phyloP scores from a whole-genome alignment of 1,140 invertebrate species.

The Drosophila pectinifera region DNA sequence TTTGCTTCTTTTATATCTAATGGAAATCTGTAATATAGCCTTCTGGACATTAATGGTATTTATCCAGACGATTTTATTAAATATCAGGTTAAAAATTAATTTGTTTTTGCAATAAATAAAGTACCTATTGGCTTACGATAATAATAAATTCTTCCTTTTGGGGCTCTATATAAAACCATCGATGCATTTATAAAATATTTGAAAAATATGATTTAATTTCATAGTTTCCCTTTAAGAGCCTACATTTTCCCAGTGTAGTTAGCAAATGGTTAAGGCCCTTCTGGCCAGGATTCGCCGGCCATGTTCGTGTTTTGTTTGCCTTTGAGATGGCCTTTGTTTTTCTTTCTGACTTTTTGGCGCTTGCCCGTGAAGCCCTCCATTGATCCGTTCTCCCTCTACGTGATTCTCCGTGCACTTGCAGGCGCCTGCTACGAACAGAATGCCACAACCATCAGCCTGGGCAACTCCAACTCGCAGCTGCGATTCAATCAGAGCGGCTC shows the following conservation, averaged over 20 bases:
- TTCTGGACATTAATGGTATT: too few relatives aligned
- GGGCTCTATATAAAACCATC: too few relatives aligned
- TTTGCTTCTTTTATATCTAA: too few relatives aligned
- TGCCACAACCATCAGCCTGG: slow-evolving; percentile 78
- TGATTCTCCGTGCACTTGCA: slow-evolving; percentile 58
- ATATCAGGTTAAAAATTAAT: too few relatives aligned
- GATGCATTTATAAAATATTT: too few relatives aligned
- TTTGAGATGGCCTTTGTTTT: slow-evolving; percentile 30
- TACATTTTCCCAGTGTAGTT: slow-evolving; percentile 1
- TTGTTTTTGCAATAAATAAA: too few relatives aligned
- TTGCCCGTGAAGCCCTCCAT: slow-evolving; percentile 37
- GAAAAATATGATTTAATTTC: too few relatives aligned
- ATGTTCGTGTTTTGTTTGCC: slow-evolving; percentile 30
- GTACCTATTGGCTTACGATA: too few relatives aligned
- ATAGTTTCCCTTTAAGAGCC: too few relatives aligned
- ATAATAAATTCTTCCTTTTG: too few relatives aligned
- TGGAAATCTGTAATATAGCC: too few relatives aligned
- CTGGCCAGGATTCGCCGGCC: slow-evolving; percentile 7
- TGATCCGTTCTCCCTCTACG: slow-evolving; percentile 28
- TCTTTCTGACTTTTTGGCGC: slow-evolving; percentile 32
- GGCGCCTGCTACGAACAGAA: slow-evolving; percentile 73
- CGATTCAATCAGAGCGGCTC: slow-evolving; percentile 85
- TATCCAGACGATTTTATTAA: too few relatives aligned
- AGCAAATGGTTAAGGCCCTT: slow-evolving; percentile 12
- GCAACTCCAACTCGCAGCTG: slow-evolving; percentile 85